Conservation (phyloP, 2,888 invertebrate genomes). For the Blera fallax region DNA sequence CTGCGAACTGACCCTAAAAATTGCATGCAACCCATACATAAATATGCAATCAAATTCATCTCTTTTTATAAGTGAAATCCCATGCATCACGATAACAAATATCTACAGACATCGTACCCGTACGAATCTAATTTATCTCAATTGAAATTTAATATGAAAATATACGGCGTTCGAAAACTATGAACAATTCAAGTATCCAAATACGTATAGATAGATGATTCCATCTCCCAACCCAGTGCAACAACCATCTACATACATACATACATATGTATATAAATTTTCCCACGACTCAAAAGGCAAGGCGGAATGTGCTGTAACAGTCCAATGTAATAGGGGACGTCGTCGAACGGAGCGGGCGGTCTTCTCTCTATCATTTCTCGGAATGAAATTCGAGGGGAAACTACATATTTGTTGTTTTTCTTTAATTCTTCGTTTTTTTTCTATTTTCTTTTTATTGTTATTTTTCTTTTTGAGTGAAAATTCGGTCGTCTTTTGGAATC, state of each 20-base stretch:
- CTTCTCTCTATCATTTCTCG: conserved; percentile 29
- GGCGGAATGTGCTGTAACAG: conserved; percentile 31
- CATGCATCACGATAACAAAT: neutral
- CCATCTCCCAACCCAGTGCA: neutral
- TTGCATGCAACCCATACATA: neutral
- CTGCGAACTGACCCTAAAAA: neutral
- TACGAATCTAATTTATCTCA: conserved; percentile 22
- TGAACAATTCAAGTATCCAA: conserved; percentile 10
- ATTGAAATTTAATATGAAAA: conserved; percentile 26
- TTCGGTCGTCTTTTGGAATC: neutral
- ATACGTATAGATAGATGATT: neutral
- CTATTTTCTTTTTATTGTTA: neutral
- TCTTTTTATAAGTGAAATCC: neutral
- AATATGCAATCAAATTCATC: neutral
- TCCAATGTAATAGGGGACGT: conserved; percentile 30
- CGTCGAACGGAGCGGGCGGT: conserved; percentile 35
- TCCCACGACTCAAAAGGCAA: conserved; percentile 38
- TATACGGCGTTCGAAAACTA: neutral
- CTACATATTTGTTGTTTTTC: conserved; percentile 29
- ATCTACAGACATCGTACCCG: neutral
- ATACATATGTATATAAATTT: too few species aligned
- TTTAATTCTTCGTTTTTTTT: conserved; percentile 19
- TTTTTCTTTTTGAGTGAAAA: conserved; percentile 34
- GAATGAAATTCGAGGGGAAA: conserved; percentile 53
- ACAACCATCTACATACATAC: neutral